phyloP scores from a whole-genome alignment of 2,888 invertebrate species.

The Helleia helle region DNA sequence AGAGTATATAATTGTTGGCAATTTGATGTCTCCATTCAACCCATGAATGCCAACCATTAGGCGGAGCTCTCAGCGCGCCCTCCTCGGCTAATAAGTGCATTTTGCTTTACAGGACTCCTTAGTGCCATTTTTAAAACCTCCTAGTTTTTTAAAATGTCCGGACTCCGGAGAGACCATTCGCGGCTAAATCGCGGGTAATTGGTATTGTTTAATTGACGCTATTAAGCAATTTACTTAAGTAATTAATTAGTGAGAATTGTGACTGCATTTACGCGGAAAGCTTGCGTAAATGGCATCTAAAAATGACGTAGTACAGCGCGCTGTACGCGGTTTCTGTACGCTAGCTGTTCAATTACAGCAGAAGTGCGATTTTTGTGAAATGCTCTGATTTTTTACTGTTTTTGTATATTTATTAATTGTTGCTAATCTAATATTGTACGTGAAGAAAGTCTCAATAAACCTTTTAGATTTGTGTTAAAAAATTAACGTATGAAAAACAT shows the following conservation, averaged over 20 bases:
- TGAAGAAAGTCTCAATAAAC: too few relatives aligned
- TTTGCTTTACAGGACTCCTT: conserved; percentile 65
- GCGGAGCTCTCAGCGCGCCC: conserved; percentile 57
- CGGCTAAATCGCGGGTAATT: conserved; percentile 34
- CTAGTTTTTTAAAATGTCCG: conserved; percentile 38
- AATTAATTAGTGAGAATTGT: conserved; percentile 30
- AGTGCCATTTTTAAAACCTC: conserved; percentile 56
- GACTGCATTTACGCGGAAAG: not conserved
- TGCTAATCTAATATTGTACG: too few relatives aligned
- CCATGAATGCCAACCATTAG: conserved; percentile 70
- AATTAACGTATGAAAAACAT: too few relatives aligned
- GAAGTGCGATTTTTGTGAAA: too few relatives aligned
- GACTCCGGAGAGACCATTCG: conserved; percentile 31
- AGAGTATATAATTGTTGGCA: conserved; percentile 72
- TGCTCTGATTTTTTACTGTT: too few relatives aligned
- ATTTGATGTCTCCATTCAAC: conserved; percentile 66
- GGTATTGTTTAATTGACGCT: conserved; percentile 43
- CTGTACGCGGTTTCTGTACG: too few relatives aligned
- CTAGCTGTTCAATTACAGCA: too few relatives aligned
- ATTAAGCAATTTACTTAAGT: conserved; percentile 43
- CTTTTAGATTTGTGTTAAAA: too few relatives aligned
- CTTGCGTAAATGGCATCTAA: not conserved
- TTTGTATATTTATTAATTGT: too few relatives aligned
- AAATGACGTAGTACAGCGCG: too few relatives aligned
- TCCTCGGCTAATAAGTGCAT: conserved; percentile 70